Conservation (phyloP, 2,113 vertebrate genomes). For the Rhinoderma darwinii region DNA sequence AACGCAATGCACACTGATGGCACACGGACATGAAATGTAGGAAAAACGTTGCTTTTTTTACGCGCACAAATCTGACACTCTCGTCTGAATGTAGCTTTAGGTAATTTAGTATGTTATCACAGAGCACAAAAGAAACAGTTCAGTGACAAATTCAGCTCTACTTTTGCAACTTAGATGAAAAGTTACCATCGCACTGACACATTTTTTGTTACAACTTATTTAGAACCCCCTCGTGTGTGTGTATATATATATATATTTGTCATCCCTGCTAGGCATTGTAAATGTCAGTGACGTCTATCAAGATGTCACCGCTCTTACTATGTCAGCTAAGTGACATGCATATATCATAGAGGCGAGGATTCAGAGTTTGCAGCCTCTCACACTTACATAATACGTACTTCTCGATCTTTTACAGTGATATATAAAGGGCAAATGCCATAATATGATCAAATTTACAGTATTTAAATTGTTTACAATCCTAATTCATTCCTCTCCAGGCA, state of each 20-base stretch:
- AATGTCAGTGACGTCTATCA: background rate
- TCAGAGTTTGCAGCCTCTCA: background rate
- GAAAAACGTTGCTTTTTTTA: no score
- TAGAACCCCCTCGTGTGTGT: background rate
- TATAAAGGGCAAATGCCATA: constrained; percentile 35
- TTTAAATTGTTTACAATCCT: background rate
- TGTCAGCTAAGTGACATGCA: constrained; percentile 30
- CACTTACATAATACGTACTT: background rate
- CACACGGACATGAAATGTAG: no score
- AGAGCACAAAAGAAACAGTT: no score
- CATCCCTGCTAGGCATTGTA: background rate
- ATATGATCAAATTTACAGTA: background rate
- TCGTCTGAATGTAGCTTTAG: no score
- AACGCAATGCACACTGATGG: no score
- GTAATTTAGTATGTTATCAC: background rate
- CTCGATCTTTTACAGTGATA: background rate
- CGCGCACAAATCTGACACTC: no score
- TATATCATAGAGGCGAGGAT: background rate
- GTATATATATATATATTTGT: background rate
- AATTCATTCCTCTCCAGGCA: background rate
- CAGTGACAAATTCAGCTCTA: background rate
- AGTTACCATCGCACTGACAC: background rate
- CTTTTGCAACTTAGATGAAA: background rate
- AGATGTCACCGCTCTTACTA: background rate
- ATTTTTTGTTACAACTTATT: background rate